phyloP scores from a whole-genome alignment of 2,113 vertebrate genomes.

The Tupaia tana region DNA sequence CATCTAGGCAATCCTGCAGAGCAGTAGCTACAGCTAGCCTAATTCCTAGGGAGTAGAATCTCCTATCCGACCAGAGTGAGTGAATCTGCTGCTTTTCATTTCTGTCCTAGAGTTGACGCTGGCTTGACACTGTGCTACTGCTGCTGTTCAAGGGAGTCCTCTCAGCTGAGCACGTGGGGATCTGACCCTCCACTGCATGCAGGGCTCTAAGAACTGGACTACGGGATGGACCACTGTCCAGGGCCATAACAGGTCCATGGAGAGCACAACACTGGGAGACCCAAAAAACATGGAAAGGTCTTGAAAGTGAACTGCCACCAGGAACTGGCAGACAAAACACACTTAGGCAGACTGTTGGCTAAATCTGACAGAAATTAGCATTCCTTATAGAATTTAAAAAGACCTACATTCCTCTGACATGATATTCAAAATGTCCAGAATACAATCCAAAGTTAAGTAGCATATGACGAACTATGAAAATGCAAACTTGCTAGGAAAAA shows the following conservation, averaged over 20 bases:
- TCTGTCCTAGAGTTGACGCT: rapidly evolving
- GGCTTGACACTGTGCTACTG: neutral
- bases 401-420: neutral
- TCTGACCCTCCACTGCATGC: neutral
- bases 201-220: neutral
- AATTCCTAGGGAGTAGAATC: rapidly evolving
- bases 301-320: rapidly evolving
- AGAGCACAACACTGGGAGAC: neutral
- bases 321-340: neutral
- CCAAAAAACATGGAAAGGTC: neutral
- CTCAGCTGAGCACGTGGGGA: neutral
- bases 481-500: neutral
- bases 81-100: neutral
- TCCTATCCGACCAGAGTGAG: neutral
- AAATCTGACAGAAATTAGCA: neutral
- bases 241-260: no score
- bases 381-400: neutral
- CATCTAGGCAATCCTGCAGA: neutral
- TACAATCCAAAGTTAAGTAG: neutral
- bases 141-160: no score
- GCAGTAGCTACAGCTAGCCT: neutral
- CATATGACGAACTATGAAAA: neutral
- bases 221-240: neutral
- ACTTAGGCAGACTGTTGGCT: neutral
- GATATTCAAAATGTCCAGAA: neutral